These are phyloP conservation scores for Varecia variegata DNA, from an alignment of 2,797 vertebrate species.

Conservation along the genomic window DNA sequence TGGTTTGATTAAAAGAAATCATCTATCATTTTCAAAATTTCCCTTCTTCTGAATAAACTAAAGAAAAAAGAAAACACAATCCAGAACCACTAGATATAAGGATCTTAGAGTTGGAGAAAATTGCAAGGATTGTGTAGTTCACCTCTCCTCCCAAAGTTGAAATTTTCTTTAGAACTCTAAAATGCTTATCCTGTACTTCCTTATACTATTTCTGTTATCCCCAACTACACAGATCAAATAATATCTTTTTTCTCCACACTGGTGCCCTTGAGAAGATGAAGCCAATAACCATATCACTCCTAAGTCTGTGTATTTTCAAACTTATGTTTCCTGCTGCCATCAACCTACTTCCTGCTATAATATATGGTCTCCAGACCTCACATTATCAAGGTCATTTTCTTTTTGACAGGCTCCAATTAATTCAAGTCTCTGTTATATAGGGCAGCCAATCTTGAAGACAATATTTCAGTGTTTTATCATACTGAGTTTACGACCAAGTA, in stretches of 20 bases:
- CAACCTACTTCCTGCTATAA: not conserved
- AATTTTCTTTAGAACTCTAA: slow-evolving; percentile 16
- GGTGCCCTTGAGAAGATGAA: not conserved
- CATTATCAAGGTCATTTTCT: not conserved
- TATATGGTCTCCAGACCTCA: not conserved
- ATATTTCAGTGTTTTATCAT: not conserved
- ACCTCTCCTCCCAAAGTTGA: not conserved
- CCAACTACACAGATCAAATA: not conserved
- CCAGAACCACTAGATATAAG: not conserved
- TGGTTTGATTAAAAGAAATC: not conserved
- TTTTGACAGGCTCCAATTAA: not conserved
- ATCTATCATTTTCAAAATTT: not conserved
- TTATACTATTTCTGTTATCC: not conserved
- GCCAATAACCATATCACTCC: not conserved
- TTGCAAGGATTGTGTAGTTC: not conserved
- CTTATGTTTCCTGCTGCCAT: not conserved
- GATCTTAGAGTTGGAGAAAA: not conserved
- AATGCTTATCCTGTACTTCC: not conserved
- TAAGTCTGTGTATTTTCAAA: not conserved
- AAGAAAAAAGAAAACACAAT: not conserved
- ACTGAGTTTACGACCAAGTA: not conserved
- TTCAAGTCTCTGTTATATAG: not conserved
- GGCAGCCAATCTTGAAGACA: not conserved
- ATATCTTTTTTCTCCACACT: not conserved
- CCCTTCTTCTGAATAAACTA: not conserved